phyloP scores from a whole-genome alignment of 2,888 invertebrate species.

The Keiferia lycopersicella region DNA sequence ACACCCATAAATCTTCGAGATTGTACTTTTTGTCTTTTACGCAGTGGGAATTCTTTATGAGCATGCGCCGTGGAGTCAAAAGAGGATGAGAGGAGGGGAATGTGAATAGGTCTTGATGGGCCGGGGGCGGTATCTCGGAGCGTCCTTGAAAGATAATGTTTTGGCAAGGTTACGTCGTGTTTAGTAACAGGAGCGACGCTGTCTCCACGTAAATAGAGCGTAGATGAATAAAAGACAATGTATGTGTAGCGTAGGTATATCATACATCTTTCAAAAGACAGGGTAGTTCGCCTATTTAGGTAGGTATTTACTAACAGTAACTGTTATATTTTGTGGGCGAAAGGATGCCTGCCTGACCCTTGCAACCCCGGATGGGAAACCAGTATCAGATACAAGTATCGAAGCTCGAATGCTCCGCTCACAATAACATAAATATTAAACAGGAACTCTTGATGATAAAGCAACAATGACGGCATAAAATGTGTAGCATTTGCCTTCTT shows the following conservation, averaged over 20 bases:
- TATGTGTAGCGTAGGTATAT: too few species aligned
- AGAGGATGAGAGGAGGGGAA: conserved; percentile 42
- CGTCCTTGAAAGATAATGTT: conserved; percentile 61
- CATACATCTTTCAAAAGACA: neutral
- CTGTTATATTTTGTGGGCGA: neutral
- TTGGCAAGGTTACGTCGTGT: conserved; percentile 55
- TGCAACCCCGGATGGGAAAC: conserved; percentile 6
- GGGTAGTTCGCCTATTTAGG: neutral
- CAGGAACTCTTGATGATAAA: neutral
- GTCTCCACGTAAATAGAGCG: neutral
- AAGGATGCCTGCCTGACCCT: neutral
- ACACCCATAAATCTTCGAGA: conserved; percentile 27
- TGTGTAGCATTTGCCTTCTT: conserved; percentile 9
- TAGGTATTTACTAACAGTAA: neutral
- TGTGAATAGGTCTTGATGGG: conserved; percentile 50
- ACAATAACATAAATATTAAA: conserved; percentile 9
- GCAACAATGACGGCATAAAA: conserved; percentile 14
- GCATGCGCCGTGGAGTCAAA: conserved; percentile 50
- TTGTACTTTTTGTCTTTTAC: conserved; percentile 47
- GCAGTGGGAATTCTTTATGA: conserved; percentile 42
- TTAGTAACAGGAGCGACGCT: conserved; percentile 21
- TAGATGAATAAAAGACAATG: neutral
- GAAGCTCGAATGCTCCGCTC: neutral
- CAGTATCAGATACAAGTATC: neutral
- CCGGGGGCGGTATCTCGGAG: conserved; percentile 38